phyloP scores from a whole-genome alignment of 2,888 invertebrate species.

The Teinopalpus imperialis region DNA sequence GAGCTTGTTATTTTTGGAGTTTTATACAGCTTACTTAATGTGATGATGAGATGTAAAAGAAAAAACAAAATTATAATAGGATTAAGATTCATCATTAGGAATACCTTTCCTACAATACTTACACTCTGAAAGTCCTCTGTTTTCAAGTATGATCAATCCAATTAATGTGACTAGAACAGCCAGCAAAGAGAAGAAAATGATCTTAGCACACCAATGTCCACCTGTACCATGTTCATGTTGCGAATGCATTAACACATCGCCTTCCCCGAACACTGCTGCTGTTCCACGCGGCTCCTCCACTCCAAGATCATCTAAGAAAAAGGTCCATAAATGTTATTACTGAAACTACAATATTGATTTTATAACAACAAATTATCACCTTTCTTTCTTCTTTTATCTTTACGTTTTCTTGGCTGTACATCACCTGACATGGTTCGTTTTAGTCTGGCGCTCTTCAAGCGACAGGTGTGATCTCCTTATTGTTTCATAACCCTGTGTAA shows the following conservation, averaged over 20 bases:
- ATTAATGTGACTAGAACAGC: slow-evolving; percentile 87
- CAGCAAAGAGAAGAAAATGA: slow-evolving; percentile 89
- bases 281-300: slow-evolving; percentile 73
- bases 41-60: too few species aligned
- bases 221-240: slow-evolving; percentile 89
- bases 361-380: slow-evolving; percentile 70
- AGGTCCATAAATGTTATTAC: too few species aligned
- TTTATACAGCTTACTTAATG: too few species aligned
- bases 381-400: slow-evolving; percentile 91
- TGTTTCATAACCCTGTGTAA: slow-evolving; percentile 79
- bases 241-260: slow-evolving; percentile 89
- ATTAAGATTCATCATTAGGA: too few species aligned
- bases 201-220: slow-evolving; percentile 92
- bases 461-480: slow-evolving; percentile 60
- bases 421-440: slow-evolving; percentile 90
- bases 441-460: slow-evolving; percentile 66
- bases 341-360: slow-evolving; percentile 15
- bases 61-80: too few species aligned
- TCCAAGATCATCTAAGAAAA: slow-evolving; percentile 66
- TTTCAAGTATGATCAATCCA: slow-evolving; percentile 90
- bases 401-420: slow-evolving; percentile 92
- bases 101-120: too few species aligned
- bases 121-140: slow-evolving; percentile 90
- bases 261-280: slow-evolving; percentile 75
- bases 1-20: too few species aligned